Base-by-base conservation (phyloP, 2,113 vertebrate species). In the Irena cyanogastra region DNA sequence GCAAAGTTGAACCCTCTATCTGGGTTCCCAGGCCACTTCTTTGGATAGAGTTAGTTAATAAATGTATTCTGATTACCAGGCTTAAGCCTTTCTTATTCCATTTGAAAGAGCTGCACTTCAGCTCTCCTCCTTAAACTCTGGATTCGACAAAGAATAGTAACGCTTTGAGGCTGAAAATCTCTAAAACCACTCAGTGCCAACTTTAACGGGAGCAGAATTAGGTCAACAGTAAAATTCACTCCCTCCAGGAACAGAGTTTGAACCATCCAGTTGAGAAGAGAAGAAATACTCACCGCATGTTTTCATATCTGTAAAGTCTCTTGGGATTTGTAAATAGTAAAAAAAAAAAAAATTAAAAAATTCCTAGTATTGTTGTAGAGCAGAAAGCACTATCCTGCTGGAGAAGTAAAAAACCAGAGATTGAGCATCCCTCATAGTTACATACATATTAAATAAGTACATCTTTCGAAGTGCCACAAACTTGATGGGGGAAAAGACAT, bases 221-320 rank as follows among this genome's bases (percentile, higher is more conserved):
- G 94, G 93, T 95, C 89, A 97, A 65, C 63, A 85, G 94, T 85
- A 95, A 91, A 95, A 95, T 87, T 90, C 94, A 72, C 63, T 89
- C 42, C 65, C 66, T 84, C 42, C 39, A 89, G 84, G 66, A 94
- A 92, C 37, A 61, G 18, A 72, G n/a, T 68, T 68, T 75, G 89
- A 94, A 84, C 91, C 57, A 89, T 11, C 42, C 69, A 89, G 52
- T 15, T 87, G 49, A 93, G 61, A 53, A 84, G 53, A 89, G 57
- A 61, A 82, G 45, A 94, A 91, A 94, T 93, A 75, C 20, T 92
- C 37, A 87, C 37, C 9, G 11, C 6, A 3, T 30, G 22, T 72
- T 93, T 85, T 76, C 42, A 18, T 66, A 87, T 57, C 57, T 84
- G 27, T 50, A 53, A 75, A 87, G 24, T 52, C 31, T 33, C 28